phyloP scores from a whole-genome alignment of 2,113 vertebrate species.

The Dryoscopus gambensis region DNA sequence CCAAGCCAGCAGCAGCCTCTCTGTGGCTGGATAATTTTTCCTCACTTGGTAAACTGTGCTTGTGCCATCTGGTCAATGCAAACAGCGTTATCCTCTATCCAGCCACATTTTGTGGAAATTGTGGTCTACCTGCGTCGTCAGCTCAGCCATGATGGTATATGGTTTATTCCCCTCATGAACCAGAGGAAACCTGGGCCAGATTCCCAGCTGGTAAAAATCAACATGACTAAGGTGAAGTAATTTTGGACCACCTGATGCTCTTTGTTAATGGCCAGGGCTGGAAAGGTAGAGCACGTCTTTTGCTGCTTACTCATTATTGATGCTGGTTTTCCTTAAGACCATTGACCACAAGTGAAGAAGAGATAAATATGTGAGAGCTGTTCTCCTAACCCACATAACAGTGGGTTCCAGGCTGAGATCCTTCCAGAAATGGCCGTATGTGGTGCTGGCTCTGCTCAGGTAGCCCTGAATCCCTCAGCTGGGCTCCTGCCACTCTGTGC shows the following conservation, averaged over 20 bases:
- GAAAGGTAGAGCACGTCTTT: neutral
- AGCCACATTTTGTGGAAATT: neutral
- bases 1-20: neutral
- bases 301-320: neutral
- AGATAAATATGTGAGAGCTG: neutral
- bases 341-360: neutral
- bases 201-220: neutral
- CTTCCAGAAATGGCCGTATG: neutral
- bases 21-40: neutral
- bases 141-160: neutral
- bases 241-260: neutral
- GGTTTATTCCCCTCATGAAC: neutral
- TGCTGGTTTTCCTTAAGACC: neutral
- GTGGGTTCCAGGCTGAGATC: neutral
- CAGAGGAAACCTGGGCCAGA: neutral
- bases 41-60: neutral
- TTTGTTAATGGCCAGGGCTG: neutral
- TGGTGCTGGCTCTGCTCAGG: neutral
- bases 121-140: neutral
- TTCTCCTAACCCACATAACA: neutral
- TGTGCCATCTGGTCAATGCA: neutral
- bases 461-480: neutral
- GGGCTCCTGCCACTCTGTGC: neutral
- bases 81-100: neutral
- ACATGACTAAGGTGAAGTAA: neutral